Conservation (phyloP, 2,888 invertebrate species). For the Epsilonema sp. region DNA sequence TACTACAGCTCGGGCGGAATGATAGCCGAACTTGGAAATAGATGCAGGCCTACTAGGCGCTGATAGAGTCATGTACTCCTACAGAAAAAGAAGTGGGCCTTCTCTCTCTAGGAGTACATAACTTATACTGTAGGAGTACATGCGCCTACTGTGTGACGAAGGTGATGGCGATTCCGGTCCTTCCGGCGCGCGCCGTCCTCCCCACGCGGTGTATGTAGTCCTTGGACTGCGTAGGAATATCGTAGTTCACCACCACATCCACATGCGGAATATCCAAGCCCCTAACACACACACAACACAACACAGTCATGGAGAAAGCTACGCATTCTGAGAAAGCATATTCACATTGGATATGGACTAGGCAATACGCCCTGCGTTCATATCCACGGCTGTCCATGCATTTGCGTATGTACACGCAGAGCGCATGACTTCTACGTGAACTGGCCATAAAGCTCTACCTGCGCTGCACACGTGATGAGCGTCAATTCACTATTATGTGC, state of each 20-base stretch:
- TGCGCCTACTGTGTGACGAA: constrained; percentile 89
- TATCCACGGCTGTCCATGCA: constrained; percentile 91
- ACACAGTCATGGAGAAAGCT: not conserved
- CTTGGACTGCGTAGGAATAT: constrained; percentile 93
- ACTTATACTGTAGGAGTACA: no score
- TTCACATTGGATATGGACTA: not conserved
- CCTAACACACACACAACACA: constrained; percentile 37
- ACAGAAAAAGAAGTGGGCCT: not conserved
- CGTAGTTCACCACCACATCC: constrained; percentile 88
- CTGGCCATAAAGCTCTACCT: no score
- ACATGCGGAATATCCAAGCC: constrained; percentile 97
- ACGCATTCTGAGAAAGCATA: not conserved
- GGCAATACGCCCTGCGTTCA: constrained; percentile 51
- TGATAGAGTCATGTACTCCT: not conserved
- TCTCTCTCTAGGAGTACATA: not conserved
- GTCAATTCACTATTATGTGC: no score
- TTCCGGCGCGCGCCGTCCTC: constrained; percentile 55
- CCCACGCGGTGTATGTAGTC: constrained; percentile 97
- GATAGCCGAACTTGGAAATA: no score
- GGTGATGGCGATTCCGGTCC: constrained; percentile 71
- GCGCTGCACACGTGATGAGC: no score
- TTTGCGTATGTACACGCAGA: constrained; percentile 85
- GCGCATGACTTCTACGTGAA: constrained; percentile 59
- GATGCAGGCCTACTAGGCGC: no score
- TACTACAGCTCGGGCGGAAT: no score